Evolutionary conservation across 2,797 vertebrate species (phyloP).

Genomic region (Darevskia mixta): DNA sequence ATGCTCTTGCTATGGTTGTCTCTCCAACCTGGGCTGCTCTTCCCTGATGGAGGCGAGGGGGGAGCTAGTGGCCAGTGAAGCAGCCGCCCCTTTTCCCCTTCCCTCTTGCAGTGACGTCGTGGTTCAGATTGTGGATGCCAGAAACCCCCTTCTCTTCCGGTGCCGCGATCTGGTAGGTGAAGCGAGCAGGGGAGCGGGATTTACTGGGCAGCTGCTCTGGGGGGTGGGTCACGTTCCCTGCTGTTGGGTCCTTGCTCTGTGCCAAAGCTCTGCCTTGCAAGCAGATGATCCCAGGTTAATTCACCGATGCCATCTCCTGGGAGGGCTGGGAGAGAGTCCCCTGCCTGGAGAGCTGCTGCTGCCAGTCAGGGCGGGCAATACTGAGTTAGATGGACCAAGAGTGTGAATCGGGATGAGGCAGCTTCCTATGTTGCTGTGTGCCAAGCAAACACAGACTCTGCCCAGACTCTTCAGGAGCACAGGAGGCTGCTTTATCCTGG

Average conservation of each 20-base stretch:
- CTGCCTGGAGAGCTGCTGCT: too few relatives aligned
- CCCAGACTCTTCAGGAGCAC: too few relatives aligned
- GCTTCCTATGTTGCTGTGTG: too few relatives aligned
- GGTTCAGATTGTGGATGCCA: constrained; percentile 95
- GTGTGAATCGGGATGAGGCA: too few relatives aligned
- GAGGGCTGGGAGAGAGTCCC: too few relatives aligned
- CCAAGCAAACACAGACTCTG: too few relatives aligned
- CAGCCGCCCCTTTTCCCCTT: background rate
- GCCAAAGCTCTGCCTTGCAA: background rate
- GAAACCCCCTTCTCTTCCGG: constrained; percentile 94
- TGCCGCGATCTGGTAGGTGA: constrained; percentile 93
- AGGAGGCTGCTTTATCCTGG: background rate
- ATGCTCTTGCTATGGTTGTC: background rate
- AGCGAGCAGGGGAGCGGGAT: background rate
- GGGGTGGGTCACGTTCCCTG: too few relatives aligned
- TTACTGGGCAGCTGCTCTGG: too few relatives aligned
- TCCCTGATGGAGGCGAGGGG: background rate
- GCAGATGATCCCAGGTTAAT: too few relatives aligned
- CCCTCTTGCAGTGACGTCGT: constrained; percentile 88
- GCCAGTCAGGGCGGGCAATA: too few relatives aligned
- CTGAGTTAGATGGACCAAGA: too few relatives aligned
- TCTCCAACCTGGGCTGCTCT: background rate
- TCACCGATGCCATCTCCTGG: too few relatives aligned
- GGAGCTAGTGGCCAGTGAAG: background rate
- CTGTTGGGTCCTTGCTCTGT: background rate